Conservation (phyloP, 2,888 invertebrate genomes). For the Parnassius smintheus region DNA sequence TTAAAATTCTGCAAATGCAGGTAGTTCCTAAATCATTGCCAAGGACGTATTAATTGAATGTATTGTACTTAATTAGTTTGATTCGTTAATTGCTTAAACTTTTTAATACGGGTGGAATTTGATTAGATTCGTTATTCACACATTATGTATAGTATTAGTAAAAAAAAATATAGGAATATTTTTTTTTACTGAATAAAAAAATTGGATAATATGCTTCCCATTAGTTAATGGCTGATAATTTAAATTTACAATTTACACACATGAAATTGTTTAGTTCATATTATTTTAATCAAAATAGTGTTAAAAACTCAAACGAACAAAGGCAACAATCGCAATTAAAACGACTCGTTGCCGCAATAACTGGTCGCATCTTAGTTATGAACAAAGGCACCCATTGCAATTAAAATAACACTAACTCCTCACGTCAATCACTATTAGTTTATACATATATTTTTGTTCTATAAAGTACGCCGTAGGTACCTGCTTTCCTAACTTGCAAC, state of each 20-base stretch:
- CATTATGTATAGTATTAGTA: too few species aligned
- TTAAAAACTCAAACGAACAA: constrained; percentile 12
- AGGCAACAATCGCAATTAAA: constrained; percentile 7
- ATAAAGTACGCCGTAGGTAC: too few species aligned
- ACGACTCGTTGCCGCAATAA: neutral
- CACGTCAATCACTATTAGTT: too few species aligned
- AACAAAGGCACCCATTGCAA: neutral
- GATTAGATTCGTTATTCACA: neutral
- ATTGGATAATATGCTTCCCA: too few species aligned
- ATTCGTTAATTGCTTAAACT: constrained; percentile 7
- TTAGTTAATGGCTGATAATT: too few species aligned
- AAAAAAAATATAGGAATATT: too few species aligned
- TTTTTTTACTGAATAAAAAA: too few species aligned
- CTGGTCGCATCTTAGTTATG: neutral
- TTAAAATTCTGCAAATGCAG: constrained; percentile 46
- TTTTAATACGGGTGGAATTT: neutral
- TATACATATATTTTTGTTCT: too few species aligned
- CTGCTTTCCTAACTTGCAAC: too few species aligned
- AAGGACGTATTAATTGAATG: constrained; percentile 40
- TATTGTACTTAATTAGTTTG: constrained; percentile 16
- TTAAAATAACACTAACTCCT: too few species aligned
- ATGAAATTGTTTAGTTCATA: neutral
- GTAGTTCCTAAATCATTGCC: constrained; percentile 54
- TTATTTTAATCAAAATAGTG: neutral
- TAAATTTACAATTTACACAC: too few species aligned